Base-by-base conservation (phyloP, 2,888 invertebrate species). In the Nomada goodeniana region DNA sequence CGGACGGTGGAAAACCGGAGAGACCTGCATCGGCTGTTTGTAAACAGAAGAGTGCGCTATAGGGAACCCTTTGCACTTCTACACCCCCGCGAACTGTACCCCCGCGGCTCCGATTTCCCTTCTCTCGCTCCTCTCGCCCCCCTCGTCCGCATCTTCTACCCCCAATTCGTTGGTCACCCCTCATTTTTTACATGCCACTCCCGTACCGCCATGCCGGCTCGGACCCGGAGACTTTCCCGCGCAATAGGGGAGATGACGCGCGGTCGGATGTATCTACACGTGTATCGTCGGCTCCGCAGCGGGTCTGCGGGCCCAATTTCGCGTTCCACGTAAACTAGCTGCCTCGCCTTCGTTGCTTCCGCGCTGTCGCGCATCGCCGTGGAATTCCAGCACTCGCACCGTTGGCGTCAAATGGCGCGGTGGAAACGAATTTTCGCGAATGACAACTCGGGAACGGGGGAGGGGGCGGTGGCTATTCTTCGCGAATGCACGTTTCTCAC, bases 41-140 rank as follows among this genome's bases (percentile, higher is more conserved):
- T 90, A 92, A 91, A 91, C 89, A 91, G 88, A 89, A 88, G 90
- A 11, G 13, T 80, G 85, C 89, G 85, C 85, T 84, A 80, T 68
- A 50, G 36, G 50, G 59, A n/a, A 42, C n/a, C 4, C 26, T 2
- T 42, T 9, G 55, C 50, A 15, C 11, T 23, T 44, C 23, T 29
- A 60, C n/a, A 36, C 18, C 63, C 44, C 42, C 13, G 23, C 29
- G 7, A 29, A 29, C 29, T 55, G 23, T 36, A 10, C 69, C 78
- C 64, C 55, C 26, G 23, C 50, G 15, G 55, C 11, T 64, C 57
- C n/a, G 63, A 44, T 4, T 15, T 61, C 59, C 47, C 64, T 23
- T 9, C 23, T n/a, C 67, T 59, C 65, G 60, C 15, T 70, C 13
- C 15, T 36, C 36, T 36, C 36, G 36, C 36, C 36, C 7, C 36